Base-by-base conservation (phyloP, 2,888 invertebrate species). In the Lochmaea crataegi region DNA sequence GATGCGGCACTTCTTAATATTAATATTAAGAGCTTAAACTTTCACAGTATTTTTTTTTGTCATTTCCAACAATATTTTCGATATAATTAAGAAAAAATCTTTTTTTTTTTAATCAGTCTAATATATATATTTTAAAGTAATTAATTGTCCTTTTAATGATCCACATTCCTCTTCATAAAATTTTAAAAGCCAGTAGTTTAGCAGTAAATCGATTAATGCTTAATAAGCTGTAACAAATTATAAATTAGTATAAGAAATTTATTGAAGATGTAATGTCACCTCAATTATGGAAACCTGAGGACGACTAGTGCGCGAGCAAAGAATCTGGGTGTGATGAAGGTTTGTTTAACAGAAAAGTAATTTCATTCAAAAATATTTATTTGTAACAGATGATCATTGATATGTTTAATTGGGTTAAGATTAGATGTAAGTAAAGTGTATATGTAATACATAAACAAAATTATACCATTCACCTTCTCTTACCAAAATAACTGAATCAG, bases 321-420 rank as follows among this genome's bases (percentile, higher is more conserved):
- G 57, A 57, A 45, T 56, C 38, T 66, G 41, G 66, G 66, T 56
- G 66, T 56, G 66, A 11, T 42, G 66, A 66, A 66, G 66, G 66
- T 56, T 56, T 42, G 14, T 53, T 9, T 18, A 56, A 56, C 38
- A 1, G 51, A 32, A 26, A 22, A 26, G 1, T 51, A 51, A n/a
- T 14, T 51, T 3, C 16, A 51, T 16, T 32, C 38, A 32, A 65
- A 65, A 65, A 26, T 14, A 14, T 51, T 18, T 22, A 53, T 65
- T 64, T 14, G 5, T 26, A 26, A 65, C 26, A 10, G 58, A 32
- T 60, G 38, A 14, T 38, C 12, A 32, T 14, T 60, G n/a, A 60
- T 5, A 32, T 32, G 56, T 56, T 7, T 32, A 32, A 32, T 32
- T 7, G 32, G 32, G 32, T 32, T 32, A 32, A 32, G 32, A 32